Base-by-base conservation (phyloP, 2,888 invertebrate species). In the Chalcosyrphus nemorum region DNA sequence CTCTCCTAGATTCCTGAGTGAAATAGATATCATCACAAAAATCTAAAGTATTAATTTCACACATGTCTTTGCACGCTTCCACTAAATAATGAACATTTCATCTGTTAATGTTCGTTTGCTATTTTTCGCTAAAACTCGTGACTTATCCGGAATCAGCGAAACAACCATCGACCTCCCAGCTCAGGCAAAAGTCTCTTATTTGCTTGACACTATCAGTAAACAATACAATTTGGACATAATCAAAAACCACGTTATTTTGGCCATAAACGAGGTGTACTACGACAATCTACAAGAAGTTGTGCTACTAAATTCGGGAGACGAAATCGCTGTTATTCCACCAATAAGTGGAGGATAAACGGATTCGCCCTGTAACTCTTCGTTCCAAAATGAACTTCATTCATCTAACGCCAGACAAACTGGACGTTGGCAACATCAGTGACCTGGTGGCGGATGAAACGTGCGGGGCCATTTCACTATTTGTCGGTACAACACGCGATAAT, bases 311-410 rank as follows among this genome's bases (percentile, higher is more conserved):
- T 92, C 94, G 24, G 94, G 94, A 84, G 98, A 98, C 92, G 96
- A 95, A 91, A 93, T 98, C 84, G 98, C 98, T 82, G 93, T 98
- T 11, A 98, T 99, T 89, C 98, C 98, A 65, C 98, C 98, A 0
- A 93, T 99, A 61, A 98, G 98, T 92, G 98, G 98, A 88, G 98
- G 98, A 88, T 96, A 94, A 92, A 71, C n/a, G 7, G 11, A 1
- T 32, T n/a, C 5, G n/a, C 2, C 13, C 3, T 11, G 27, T 27
- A 32, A 13, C 21, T 17, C 63, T 76, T 56, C 32, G 54, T 2
- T 15, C 54, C 4, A 32, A 47, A 86, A 96, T 95, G 94, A 94
- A 97, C 92, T 93, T 94, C 86, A 88, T 97, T 15, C 93, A 95
- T 89, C 90, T 98, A 54, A 94, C 94, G 0, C 89, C 93, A 0